phyloP scores from a whole-genome alignment of 2,888 invertebrate genomes.

The Alcis repandata region DNA sequence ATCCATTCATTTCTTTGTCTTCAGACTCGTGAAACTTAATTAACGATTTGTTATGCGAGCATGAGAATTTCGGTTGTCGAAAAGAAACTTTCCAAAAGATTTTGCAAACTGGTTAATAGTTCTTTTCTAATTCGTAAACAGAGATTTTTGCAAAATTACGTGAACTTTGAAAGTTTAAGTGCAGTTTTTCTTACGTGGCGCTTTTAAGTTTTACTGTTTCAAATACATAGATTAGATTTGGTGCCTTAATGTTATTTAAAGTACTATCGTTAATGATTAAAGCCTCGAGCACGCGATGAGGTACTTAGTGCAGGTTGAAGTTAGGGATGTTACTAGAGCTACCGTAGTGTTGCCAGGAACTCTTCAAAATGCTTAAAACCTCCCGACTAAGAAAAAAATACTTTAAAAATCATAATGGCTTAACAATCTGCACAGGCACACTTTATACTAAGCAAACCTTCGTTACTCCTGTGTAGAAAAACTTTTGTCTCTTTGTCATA shows the following conservation, averaged over 20 bases:
- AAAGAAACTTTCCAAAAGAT: slow-evolving; percentile 59
- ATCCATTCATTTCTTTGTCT: slow-evolving; percentile 3
- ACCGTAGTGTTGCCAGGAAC: background rate
- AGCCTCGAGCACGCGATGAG: slow-evolving; percentile 58
- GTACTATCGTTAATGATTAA: slow-evolving; percentile 52
- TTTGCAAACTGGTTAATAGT: slow-evolving; percentile 52
- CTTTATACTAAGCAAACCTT: too few relatives aligned
- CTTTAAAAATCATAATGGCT: too few relatives aligned
- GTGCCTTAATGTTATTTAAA: slow-evolving; percentile 47
- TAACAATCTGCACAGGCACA: too few relatives aligned
- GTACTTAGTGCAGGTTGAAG: slow-evolving; percentile 53
- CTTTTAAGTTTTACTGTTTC: slow-evolving; percentile 15
- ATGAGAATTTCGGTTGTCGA: slow-evolving; percentile 52
- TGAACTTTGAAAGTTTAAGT: slow-evolving; percentile 53
- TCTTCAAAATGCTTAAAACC: too few relatives aligned
- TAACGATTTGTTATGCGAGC: slow-evolving; percentile 48
- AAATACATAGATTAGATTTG: slow-evolving; percentile 27
- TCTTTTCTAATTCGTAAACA: slow-evolving; percentile 43
- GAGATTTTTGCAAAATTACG: slow-evolving; percentile 59
- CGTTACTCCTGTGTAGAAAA: too few relatives aligned
- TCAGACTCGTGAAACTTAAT: background rate
- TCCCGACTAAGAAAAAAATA: too few relatives aligned
- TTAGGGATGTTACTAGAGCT: slow-evolving; percentile 20
- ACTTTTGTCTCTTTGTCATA: too few relatives aligned
- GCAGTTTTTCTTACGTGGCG: slow-evolving; percentile 41